A percentile compares a stretch with the other conserved stretches of the same genome.
Evolutionary conservation across 2,113 vertebrate genomes (phyloP).

Genomic region (Felis catus): F.catus_Fca126_mat1.0 CM031419.1:25078001-25078500

Average conservation of each 20-base stretch:
- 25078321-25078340: not conserved
- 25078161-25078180: not conserved
- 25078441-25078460: not conserved
- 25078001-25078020: not conserved
- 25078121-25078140: slow-evolving; percentile 20
- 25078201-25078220: not conserved
- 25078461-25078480: not conserved
- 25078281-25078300: not conserved
- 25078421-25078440: too few species aligned
- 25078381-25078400: not conserved
- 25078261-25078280: not conserved
- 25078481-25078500: not conserved
- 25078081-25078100: not conserved
- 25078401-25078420: not conserved
- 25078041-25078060: not conserved
- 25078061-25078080: not conserved
- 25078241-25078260: not conserved
- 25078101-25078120: not conserved
- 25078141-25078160: slow-evolving; percentile 18
- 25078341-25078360: not conserved
- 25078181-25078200: slow-evolving; percentile 21
- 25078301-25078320: not conserved
- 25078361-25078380: not conserved
- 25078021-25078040: not conserved
- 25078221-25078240: not conserved